These are phyloP conservation scores for Xerus inauris DNA, from an alignment of 2,113 vertebrate species.

Conservation along the genomic window DNA sequence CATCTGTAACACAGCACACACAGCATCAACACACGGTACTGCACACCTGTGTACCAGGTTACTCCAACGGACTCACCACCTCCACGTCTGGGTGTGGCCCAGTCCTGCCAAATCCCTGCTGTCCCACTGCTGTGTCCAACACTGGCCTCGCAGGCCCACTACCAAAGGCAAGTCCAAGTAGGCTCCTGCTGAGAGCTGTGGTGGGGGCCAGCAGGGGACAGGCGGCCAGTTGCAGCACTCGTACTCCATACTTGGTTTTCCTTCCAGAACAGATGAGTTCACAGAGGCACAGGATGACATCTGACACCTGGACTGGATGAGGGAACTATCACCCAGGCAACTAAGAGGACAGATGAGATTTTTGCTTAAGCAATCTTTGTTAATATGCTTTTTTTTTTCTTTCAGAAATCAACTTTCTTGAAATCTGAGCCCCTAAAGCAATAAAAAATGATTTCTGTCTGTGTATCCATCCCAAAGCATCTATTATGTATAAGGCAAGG, in stretches of 20 bases:
- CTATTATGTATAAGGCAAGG: constrained; percentile 51
- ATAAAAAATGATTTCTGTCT: constrained; percentile 46
- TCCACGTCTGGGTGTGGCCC: neutral
- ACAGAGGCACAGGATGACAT: neutral
- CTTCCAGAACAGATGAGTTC: constrained; percentile 31
- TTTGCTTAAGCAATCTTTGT: constrained; percentile 29
- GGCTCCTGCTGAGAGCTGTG: neutral
- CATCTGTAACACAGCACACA: neutral
- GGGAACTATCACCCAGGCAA: neutral
- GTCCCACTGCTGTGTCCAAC: neutral
- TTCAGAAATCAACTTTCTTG: constrained; percentile 43
- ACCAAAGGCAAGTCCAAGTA: neutral
- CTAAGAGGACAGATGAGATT: constrained; percentile 12
- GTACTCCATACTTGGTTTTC: neutral
- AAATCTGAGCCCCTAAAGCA: constrained; percentile 30
- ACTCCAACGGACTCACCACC: neutral
- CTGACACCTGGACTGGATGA: neutral
- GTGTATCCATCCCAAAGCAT: constrained; percentile 36
- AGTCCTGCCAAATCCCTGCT: neutral
- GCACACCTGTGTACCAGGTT: neutral
- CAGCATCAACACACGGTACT: rapidly evolving
- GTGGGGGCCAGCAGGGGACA: neutral
- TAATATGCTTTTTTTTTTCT: neutral
- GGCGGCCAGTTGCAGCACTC: too few relatives aligned
- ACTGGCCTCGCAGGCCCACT: neutral